Evolutionary conservation across 37 sponge, comb jelly and placozoan genomes (phyloP), one percentile per base, ranked within the genome.

Genomic region (Agelas oroides): DNA sequence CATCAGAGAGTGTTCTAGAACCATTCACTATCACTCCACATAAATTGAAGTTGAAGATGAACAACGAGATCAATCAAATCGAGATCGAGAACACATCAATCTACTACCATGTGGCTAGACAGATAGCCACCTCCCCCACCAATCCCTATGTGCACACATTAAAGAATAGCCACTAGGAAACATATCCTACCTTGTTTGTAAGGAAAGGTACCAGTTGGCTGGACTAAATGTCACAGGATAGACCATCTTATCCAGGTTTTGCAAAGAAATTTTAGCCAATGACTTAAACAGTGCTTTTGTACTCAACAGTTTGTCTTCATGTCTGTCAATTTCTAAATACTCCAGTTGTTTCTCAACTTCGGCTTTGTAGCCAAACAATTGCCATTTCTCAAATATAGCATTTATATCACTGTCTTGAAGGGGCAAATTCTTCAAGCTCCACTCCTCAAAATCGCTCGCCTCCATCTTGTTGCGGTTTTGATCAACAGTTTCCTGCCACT

Each of bases 271-370:
- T 14, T 23, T 31, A 36, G 21, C 78, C 40, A 14, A 19, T 20
- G 78, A 77, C 39, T 63, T 77, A 77, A 77, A 77, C 24, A 77
- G 39, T 23, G 78, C 78, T 8, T 64, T 38, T 20, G 78, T 62
- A 5, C 40, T 61, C 46, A 62, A 39, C 25, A 77, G 40, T 20
- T 61, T 61, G 15, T 77, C 64, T 63, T 77, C 78, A 24, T 77
- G 65, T 1, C 24, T 39, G 36, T 77, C 78, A 31, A 77, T 17
- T 13, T 77, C 78, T 39, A 77, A 77, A 38, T 63, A 77, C 35
- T 77, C 64, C 41, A 77, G 17, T 36, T 77, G 64, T 33, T 77
- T 61, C 64, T 77, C 78, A 1, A 77, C 78, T 33, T 77, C 78
- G 31, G 41, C 31, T 63, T 77, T 77, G 63, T 77, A 77, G 20